These are phyloP conservation scores for Nerophis ophidion DNA, from an alignment of 2,113 vertebrate species.

Conservation along the genomic window DNA sequence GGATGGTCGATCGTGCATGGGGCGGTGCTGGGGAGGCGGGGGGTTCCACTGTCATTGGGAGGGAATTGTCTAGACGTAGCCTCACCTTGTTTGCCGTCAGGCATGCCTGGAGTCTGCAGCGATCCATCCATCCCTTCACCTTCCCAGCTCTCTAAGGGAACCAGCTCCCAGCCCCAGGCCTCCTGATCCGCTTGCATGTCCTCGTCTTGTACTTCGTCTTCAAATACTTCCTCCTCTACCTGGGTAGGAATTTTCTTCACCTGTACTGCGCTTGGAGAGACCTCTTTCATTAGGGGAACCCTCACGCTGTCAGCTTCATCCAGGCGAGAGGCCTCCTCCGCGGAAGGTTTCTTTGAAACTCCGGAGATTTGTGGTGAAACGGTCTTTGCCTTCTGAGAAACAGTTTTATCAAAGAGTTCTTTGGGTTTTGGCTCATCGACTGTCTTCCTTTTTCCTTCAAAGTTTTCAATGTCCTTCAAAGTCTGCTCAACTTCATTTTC, in stretches of 20 bases:
- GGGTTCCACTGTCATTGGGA: slow-evolving; percentile 30
- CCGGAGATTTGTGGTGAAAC: slow-evolving; percentile 51
- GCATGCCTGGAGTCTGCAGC: slow-evolving; percentile 73
- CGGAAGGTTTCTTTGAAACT: slow-evolving; percentile 43
- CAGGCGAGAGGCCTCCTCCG: slow-evolving; percentile 16
- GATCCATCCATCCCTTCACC: slow-evolving; percentile 60
- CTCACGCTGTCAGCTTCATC: slow-evolving; percentile 13
- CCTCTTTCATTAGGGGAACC: slow-evolving; percentile 48
- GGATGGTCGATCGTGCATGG: slow-evolving; percentile 17
- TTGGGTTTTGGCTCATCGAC: slow-evolving; percentile 26
- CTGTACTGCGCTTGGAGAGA: slow-evolving; percentile 57
- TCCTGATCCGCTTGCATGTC: slow-evolving; percentile 47
- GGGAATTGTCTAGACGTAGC: slow-evolving; percentile 43
- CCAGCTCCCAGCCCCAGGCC: slow-evolving; percentile 70
- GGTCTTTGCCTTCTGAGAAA: slow-evolving; percentile 42
- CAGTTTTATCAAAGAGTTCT: slow-evolving; percentile 32
- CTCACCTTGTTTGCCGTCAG: slow-evolving; percentile 79
- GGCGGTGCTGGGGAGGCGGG: neutral
- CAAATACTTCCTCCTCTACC: slow-evolving; percentile 58
- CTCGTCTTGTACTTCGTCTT: slow-evolving; percentile 45
- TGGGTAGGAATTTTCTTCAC: slow-evolving; percentile 65
- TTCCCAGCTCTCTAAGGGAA: slow-evolving; percentile 60
- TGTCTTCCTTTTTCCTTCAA: slow-evolving; percentile 27
- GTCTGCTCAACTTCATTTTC: slow-evolving; percentile 38
- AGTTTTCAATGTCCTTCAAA: slow-evolving; percentile 4